Conservation (phyloP, 2,113 vertebrate species). For the Lynx canadensis region DNA sequence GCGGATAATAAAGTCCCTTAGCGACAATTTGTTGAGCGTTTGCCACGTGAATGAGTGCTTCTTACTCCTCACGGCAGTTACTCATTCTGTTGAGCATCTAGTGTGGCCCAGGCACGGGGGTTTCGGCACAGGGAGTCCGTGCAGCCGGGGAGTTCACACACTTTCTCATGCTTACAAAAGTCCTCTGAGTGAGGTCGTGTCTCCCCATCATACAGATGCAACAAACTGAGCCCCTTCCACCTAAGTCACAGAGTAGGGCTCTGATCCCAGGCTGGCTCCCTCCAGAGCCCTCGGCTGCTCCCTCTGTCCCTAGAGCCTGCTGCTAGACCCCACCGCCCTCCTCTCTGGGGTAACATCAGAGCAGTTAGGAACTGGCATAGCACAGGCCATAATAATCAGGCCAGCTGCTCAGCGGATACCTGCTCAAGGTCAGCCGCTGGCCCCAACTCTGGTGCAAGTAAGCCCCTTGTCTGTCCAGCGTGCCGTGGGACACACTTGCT, state of each 20-base stretch:
- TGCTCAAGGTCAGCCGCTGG: background rate
- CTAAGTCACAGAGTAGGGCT: background rate
- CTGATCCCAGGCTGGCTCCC: background rate
- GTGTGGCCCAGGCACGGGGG: background rate
- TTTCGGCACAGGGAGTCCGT: background rate
- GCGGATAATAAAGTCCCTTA: background rate
- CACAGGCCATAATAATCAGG: fast-evolving
- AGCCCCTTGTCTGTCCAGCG: background rate
- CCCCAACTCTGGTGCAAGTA: background rate
- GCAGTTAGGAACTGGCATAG: background rate
- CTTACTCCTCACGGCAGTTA: background rate
- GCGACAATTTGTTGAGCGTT: background rate
- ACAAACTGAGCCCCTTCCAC: background rate
- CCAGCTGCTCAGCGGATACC: background rate
- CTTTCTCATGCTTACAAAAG: background rate
- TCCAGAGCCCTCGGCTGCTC: background rate
- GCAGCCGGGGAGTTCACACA: background rate
- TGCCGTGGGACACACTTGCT: background rate
- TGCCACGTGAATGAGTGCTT: fast-evolving
- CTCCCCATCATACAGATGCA: background rate
- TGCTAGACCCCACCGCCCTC: background rate
- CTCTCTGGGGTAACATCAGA: background rate
- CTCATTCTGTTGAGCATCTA: background rate
- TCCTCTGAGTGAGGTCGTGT: background rate
- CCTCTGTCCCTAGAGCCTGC: background rate